These are phyloP conservation scores for Lepidurus packardi DNA, from an alignment of 1,140 invertebrate species.

Conservation along the genomic window DNA sequence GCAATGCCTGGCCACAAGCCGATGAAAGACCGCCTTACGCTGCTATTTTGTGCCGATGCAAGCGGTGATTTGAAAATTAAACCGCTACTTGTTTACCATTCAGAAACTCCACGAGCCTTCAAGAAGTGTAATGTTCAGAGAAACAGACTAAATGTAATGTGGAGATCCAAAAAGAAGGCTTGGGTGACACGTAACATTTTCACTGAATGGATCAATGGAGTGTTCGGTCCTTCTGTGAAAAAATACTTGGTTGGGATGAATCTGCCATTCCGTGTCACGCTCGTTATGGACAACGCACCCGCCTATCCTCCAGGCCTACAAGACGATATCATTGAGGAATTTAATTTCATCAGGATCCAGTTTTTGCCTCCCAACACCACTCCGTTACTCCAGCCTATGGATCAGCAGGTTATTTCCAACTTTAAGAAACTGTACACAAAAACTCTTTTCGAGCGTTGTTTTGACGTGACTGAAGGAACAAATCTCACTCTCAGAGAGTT, in stretches of 20 bases:
- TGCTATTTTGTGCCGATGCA: conserved; percentile 45
- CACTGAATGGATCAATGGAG: background rate
- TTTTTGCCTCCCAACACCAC: too few species aligned
- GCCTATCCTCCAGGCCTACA: background rate
- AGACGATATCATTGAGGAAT: too few species aligned
- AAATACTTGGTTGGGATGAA: background rate
- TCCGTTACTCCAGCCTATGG: too few species aligned
- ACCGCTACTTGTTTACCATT: conserved; percentile 46
- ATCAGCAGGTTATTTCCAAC: too few species aligned
- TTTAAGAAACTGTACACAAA: too few species aligned
- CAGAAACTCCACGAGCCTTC: conserved; percentile 44
- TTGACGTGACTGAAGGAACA: too few species aligned
- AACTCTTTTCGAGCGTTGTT: too few species aligned
- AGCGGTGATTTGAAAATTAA: conserved; percentile 45
- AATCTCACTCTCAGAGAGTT: too few species aligned
- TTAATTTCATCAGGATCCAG: too few species aligned
- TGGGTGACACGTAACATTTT: background rate
- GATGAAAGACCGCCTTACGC: conserved; percentile 46
- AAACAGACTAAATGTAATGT: background rate
- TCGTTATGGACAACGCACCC: background rate
- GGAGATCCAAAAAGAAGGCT: background rate
- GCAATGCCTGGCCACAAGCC: too few species aligned
- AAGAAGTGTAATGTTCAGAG: conserved; percentile 37
- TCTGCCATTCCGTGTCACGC: background rate
- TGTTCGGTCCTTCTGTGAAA: background rate